phyloP scores from a whole-genome alignment of 2,888 invertebrate species.

The Atethmia centrago region DNA sequence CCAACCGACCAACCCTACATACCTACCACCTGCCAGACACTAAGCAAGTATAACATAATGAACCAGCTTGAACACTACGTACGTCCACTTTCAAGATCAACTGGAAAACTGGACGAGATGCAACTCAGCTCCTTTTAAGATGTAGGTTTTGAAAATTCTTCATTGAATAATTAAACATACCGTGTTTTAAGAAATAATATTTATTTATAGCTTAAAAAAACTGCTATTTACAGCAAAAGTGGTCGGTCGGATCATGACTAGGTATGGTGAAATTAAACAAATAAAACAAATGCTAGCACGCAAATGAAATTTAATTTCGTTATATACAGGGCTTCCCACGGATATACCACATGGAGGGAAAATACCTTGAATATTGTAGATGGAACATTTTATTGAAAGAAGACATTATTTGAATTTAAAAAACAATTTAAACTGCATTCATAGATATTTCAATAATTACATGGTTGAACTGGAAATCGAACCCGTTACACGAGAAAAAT shows the following conservation, averaged over 20 bases:
- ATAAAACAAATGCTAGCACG: too few species aligned
- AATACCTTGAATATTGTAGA: too few species aligned
- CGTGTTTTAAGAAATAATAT: background rate
- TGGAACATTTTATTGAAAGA: too few species aligned
- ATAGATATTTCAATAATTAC: too few species aligned
- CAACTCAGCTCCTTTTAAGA: constrained; percentile 20
- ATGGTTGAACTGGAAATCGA: too few species aligned
- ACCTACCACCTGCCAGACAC: constrained; percentile 89
- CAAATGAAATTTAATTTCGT: too few species aligned
- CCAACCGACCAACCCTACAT: constrained; percentile 86
- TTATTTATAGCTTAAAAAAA: background rate
- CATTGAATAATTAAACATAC: constrained; percentile 11
- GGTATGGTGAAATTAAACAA: too few species aligned
- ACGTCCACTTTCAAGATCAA: constrained; percentile 70
- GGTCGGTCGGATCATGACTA: background rate
- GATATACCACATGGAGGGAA: too few species aligned
- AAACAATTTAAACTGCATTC: too few species aligned
- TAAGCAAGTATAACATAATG: constrained; percentile 81
- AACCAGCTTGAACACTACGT: constrained; percentile 70
- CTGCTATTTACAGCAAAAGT: background rate
- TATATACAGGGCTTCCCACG: too few species aligned
- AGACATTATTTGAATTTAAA: too few species aligned
- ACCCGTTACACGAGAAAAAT: too few species aligned
- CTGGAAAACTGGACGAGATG: constrained; percentile 53
- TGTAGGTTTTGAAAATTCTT: constrained; percentile 16